Conservation (phyloP, 1,140 invertebrate genomes). For the Drosophila ogumai region DNA sequence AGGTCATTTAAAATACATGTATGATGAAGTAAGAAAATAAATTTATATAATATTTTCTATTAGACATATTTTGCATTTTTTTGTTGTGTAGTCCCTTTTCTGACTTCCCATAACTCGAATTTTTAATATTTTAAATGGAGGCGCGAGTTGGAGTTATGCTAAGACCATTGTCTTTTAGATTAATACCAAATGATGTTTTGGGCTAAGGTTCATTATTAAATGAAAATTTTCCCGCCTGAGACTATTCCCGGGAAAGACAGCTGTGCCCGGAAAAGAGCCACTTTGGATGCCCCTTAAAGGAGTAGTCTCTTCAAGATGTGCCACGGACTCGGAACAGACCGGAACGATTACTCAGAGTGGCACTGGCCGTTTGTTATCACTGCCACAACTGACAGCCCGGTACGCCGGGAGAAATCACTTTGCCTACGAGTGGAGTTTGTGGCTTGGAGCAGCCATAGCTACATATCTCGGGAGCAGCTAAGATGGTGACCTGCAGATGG, state of each 20-base stretch:
- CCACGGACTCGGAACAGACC: constrained; percentile 27
- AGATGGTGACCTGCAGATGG: constrained; percentile 4
- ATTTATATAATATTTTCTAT: too few species aligned
- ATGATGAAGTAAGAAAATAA: too few species aligned
- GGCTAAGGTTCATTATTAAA: constrained; percentile 2
- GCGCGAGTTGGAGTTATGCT: neutral
- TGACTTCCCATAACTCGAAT: constrained; percentile 1
- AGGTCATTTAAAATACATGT: neutral
- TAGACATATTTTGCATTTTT: neutral
- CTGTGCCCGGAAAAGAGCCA: constrained; percentile 15
- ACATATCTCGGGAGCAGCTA: constrained; percentile 2
- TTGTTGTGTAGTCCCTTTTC: neutral
- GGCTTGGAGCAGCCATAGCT: neutral
- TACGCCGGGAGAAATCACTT: constrained; percentile 34
- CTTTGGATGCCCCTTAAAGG: neutral
- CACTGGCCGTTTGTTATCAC: constrained; percentile 35
- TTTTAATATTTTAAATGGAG: neutral
- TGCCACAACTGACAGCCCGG: constrained; percentile 21
- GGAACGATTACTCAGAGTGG: constrained; percentile 28
- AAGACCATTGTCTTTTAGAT: neutral
- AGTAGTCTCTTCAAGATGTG: constrained; percentile 31
- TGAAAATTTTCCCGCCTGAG: constrained; percentile 10
- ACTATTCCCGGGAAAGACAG: constrained; percentile 7
- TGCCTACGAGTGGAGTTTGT: constrained; percentile 24
- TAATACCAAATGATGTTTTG: neutral